Base-by-base conservation (phyloP, 2,797 vertebrate genomes). In the Coregonus ussuriensis region DNA sequence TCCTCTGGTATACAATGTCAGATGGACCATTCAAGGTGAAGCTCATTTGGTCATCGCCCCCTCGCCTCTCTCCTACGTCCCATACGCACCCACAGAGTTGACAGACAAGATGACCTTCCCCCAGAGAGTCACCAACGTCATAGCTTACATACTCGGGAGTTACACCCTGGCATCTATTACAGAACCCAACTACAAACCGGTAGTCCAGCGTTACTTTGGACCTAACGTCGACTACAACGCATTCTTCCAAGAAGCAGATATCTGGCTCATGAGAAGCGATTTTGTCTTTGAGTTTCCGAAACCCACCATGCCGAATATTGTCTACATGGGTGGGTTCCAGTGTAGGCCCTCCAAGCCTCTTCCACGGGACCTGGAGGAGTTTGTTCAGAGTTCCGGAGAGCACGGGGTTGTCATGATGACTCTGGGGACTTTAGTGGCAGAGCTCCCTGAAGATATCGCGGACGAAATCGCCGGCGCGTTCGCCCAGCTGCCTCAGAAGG, bases 221-320 rank as follows among this genome's bases (percentile, higher is more conserved):
- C 76, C 82, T 31, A 81, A 82, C 13, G 74, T 85, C 2, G 74
- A 90, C 63, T 86, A 78, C 31, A 31, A 67, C 31, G 18, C 71
- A n/a, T 37, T 88, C 0, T 59, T 87, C 72, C 80, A 73, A 65
- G 63, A 78, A 74, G 91, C 89, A 18, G 91, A 92, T 56, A 86
- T 92, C 14, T 90, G 90, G 84, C 84, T 92, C 1, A 90, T 91
- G 88, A 86, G 89, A 77, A 85, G 87, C 14, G 89, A 92, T 67
- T 91, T 91, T 47, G 88, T 88, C 2, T 89, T 91, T 72, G 91
- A 92, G 51, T 92, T 88, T 81, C 89, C 91, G 1, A 75, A 90
- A 16, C 90, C 91, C 4, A 90, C 86, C 25, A 88, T 92, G 89
- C 88, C 91, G 11, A 91, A 91, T 51, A 59, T 89, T 0, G 31